A percentile compares a stretch with the other conserved stretches of the same genome.
Conservation (phyloP, 1,140 invertebrate genomes). For the Pseudomyrmex gracilis region DNA sequence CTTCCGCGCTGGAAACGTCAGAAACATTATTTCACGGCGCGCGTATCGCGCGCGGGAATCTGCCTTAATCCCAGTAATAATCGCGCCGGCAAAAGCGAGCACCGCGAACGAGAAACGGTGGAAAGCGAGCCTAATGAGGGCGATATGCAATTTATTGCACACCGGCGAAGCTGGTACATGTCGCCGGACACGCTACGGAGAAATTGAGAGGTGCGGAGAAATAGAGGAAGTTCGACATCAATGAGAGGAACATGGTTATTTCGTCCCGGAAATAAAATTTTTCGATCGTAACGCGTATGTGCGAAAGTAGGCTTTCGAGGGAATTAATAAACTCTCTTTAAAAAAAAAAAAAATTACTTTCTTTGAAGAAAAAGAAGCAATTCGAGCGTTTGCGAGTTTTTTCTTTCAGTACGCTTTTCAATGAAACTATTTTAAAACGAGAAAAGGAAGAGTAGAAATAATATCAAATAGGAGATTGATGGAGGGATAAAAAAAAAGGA, state of each 20-base stretch:
- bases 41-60: conserved; percentile 47
- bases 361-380: too few relatives aligned
- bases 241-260: conserved; percentile 15
- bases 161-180: conserved; percentile 12
- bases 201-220: background rate
- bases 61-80: conserved; percentile 58
- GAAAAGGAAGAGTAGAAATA: background rate
- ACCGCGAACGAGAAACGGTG: conserved; percentile 49
- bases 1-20: conserved; percentile 51
- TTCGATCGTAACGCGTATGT: background rate
- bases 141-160: conserved; percentile 57
- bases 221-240: conserved; percentile 19
- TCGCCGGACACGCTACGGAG: conserved; percentile 16
- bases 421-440: background rate
- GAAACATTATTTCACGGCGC: conserved; percentile 48
- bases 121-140: conserved; percentile 57
- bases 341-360: background rate
- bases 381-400: too few relatives aligned
- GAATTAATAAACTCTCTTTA: too few relatives aligned
- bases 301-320: too few relatives aligned
- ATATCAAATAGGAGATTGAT: background rate
- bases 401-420: too few relatives aligned
- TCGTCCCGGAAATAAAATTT: background rate
- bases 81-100: conserved; percentile 39
- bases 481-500: background rate